Conservation (phyloP, 2,797 vertebrate species). For the Clarias fuscus region DNA sequence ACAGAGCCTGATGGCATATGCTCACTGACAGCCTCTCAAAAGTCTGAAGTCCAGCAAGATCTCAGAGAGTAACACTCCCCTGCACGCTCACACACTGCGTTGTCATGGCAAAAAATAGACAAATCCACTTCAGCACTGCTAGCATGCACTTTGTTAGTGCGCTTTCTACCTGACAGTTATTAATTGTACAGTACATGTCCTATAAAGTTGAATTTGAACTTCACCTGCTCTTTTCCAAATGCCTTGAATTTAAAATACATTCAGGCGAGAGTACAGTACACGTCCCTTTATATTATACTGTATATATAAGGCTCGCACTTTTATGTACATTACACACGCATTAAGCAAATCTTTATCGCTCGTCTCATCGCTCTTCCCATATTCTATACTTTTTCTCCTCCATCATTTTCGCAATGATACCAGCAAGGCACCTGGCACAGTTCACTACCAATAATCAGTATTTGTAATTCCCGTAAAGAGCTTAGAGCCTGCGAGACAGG, state of each 20-base stretch:
- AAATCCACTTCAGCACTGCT: neutral
- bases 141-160: neutral
- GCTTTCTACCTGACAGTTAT: constrained; percentile 1
- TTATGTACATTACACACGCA: constrained; percentile 22
- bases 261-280: neutral
- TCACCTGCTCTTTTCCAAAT: constrained; percentile 12
- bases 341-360: constrained; percentile 3
- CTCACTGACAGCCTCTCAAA: constrained; percentile 41
- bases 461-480: constrained; percentile 47
- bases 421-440: constrained; percentile 40
- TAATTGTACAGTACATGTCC: neutral
- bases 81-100: neutral
- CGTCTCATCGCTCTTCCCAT: constrained; percentile 1
- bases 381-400: neutral
- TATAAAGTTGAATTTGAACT: constrained; percentile 9
- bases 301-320: neutral
- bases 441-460: constrained; percentile 47
- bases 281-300: neutral
- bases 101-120: neutral
- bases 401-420: constrained; percentile 38
- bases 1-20: constrained; percentile 42
- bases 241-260: neutral
- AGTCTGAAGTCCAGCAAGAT: constrained; percentile 42
- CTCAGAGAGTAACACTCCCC: constrained; percentile 36
- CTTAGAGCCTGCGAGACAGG: constrained; percentile 48